Evolutionary conservation across 2,888 invertebrate genomes (phyloP).

Genomic region (Drosophila sordidapex): DNA sequence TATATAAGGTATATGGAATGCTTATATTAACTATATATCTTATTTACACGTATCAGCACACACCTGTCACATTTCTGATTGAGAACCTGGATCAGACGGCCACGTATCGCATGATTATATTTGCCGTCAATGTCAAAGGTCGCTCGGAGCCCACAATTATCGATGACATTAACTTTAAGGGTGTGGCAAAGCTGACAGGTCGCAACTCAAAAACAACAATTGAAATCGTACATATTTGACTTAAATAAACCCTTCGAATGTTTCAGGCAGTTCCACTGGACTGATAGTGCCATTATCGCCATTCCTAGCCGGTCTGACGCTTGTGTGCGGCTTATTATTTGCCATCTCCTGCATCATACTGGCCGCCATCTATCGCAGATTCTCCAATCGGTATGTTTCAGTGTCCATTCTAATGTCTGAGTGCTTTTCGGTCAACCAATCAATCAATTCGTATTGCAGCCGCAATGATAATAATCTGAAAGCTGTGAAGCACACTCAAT

Average conservation of each 20-base stretch:
- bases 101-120: slow-evolving; percentile 92
- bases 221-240: neutral
- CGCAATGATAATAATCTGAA: slow-evolving; percentile 84
- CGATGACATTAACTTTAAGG: slow-evolving; percentile 93
- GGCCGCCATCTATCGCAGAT: slow-evolving; percentile 89
- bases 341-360: slow-evolving; percentile 91
- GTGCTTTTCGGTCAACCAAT: slow-evolving; percentile 15
- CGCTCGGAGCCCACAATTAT: slow-evolving; percentile 93
- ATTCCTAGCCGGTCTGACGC: slow-evolving; percentile 90
- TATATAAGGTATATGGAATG: neutral
- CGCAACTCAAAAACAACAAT: slow-evolving; percentile 59
- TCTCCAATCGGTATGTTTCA: slow-evolving; percentile 86
- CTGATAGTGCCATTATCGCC: slow-evolving; percentile 90
- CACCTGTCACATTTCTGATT: slow-evolving; percentile 83
- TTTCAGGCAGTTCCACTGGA: slow-evolving; percentile 87
- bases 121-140: slow-evolving; percentile 95
- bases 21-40: neutral
- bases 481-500: slow-evolving; percentile 85
- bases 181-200: slow-evolving; percentile 95
- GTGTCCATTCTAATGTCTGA: slow-evolving; percentile 19
- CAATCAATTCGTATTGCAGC: slow-evolving; percentile 75
- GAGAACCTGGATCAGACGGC: slow-evolving; percentile 89
- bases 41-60: slow-evolving; percentile 65
- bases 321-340: slow-evolving; percentile 91
- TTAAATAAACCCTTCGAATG: neutral